Conservation (phyloP, 2,888 invertebrate genomes). For the Baronia brevicornis region DNA sequence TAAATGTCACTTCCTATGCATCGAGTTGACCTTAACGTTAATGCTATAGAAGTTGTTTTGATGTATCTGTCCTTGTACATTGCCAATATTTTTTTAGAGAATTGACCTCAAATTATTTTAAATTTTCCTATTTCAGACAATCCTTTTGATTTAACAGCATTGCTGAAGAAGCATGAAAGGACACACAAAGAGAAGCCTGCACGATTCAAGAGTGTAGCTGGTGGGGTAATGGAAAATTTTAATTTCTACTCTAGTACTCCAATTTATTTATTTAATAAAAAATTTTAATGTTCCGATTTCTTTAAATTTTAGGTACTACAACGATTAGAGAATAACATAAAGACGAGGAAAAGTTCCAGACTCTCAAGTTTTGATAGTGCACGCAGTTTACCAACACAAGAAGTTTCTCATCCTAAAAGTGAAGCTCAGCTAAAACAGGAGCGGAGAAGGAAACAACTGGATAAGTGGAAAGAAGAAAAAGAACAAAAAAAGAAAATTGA, state of each 20-base stretch:
- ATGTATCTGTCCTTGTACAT: too few species aligned
- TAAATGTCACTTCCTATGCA: too few species aligned
- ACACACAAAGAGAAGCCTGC: constrained; percentile 52
- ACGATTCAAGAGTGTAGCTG: constrained; percentile 48
- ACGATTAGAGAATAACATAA: constrained; percentile 40
- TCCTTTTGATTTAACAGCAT: constrained; percentile 44
- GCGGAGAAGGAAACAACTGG: constrained; percentile 45
- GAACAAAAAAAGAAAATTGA: constrained; percentile 48
- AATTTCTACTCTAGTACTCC: constrained; percentile 13
- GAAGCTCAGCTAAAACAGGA: constrained; percentile 22
- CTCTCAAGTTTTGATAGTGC: constrained; percentile 44
- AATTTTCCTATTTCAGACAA: constrained; percentile 39
- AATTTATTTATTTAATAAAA: not conserved
- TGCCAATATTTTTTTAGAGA: constrained; percentile 1
- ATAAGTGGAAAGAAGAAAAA: constrained; percentile 62
- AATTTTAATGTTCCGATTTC: constrained; percentile 14
- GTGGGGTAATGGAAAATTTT: constrained; percentile 42
- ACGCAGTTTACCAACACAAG: constrained; percentile 36
- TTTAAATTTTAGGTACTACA: constrained; percentile 43
- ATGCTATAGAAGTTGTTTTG: too few species aligned
- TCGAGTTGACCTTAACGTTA: too few species aligned
- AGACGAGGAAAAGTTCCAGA: constrained; percentile 42
- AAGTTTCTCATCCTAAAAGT: constrained; percentile 29
- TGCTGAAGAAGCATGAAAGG: constrained; percentile 45
- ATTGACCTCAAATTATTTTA: not conserved